Percentiles rank a stretch among this genome's conserved stretches.
Evolutionary conservation across 1,140 invertebrate species (phyloP).

Genomic region (Sinonovacula constricta): DNA sequence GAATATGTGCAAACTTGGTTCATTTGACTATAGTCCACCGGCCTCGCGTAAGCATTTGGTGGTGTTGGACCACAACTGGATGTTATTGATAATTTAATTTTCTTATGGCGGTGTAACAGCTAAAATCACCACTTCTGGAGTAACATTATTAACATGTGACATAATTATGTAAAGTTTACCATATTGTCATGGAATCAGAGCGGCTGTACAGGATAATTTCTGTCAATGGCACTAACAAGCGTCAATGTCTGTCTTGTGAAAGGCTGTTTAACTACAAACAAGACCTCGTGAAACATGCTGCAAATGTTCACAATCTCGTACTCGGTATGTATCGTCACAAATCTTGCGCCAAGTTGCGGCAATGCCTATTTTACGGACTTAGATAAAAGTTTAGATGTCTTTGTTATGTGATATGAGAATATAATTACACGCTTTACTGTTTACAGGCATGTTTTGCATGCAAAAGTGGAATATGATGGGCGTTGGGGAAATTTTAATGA

Average conservation of each 20-base stretch:
- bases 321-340: constrained; percentile 27
- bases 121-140: constrained; percentile 20
- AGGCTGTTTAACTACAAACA: constrained; percentile 28
- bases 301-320: constrained; percentile 26
- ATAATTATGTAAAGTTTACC: constrained; percentile 26
- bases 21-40: constrained; percentile 15
- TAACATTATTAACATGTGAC: constrained; percentile 26
- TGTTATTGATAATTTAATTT: constrained; percentile 29
- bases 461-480: constrained; percentile 10
- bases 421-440: constrained; percentile 17
- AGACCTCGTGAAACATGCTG: constrained; percentile 29
- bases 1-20: constrained; percentile 19
- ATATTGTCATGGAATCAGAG: constrained; percentile 26
- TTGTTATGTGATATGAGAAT: constrained; percentile 12
- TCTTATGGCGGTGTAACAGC: constrained; percentile 23
- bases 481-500: constrained; percentile 25
- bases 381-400: constrained; percentile 4
- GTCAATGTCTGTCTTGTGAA: constrained; percentile 25
- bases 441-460: constrained; percentile 22
- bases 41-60: constrained; percentile 26
- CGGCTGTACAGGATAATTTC: constrained; percentile 25
- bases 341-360: constrained; percentile 24
- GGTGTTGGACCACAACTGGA: constrained; percentile 28
- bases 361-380: constrained; percentile 24
- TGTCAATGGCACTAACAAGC: constrained; percentile 29